A percentile compares a stretch with the other conserved stretches of the same genome.
These are phyloP conservation scores for Bradypodion ventrale DNA, from an alignment of 2,797 vertebrate genomes.

Conservation along the genomic window DNA sequence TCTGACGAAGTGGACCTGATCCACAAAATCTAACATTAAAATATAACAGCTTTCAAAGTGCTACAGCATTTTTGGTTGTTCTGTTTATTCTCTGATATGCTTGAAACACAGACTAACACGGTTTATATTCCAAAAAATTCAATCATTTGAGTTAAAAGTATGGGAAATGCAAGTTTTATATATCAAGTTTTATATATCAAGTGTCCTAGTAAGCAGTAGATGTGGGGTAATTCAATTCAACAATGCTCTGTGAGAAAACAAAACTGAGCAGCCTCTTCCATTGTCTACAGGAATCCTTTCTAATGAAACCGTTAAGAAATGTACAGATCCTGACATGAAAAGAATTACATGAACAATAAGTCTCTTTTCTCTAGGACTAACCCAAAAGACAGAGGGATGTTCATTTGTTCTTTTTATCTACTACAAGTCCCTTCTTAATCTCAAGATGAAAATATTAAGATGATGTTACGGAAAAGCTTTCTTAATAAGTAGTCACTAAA, in stretches of 20 bases:
- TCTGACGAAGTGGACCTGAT: too few relatives aligned
- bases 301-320: conserved; percentile 81
- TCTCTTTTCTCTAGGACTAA: conserved; percentile 68
- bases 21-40: too few relatives aligned
- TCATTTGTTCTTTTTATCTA: conserved; percentile 70
- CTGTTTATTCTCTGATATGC: too few relatives aligned
- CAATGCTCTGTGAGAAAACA: neutral
- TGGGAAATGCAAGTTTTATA: neutral
- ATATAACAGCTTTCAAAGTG: too few relatives aligned
- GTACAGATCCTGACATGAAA: conserved; percentile 75
- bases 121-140: too few relatives aligned
- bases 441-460: conserved; percentile 78
- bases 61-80: too few relatives aligned
- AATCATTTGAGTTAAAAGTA: neutral
- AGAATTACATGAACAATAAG: conserved; percentile 71
- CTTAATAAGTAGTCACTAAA: conserved; percentile 57
- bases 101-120: too few relatives aligned
- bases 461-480: conserved; percentile 61
- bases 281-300: conserved; percentile 39
- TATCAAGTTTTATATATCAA: neutral
- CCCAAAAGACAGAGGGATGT: conserved; percentile 70
- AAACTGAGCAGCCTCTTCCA: neutral
- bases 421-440: conserved; percentile 81
- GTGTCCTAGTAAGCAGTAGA: neutral
- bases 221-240: neutral